Percentiles rank a stretch among this genome's conserved stretches.
Evolutionary conservation across 2,113 vertebrate species (phyloP).

Genomic region (Seriola rivoliana): DNA sequence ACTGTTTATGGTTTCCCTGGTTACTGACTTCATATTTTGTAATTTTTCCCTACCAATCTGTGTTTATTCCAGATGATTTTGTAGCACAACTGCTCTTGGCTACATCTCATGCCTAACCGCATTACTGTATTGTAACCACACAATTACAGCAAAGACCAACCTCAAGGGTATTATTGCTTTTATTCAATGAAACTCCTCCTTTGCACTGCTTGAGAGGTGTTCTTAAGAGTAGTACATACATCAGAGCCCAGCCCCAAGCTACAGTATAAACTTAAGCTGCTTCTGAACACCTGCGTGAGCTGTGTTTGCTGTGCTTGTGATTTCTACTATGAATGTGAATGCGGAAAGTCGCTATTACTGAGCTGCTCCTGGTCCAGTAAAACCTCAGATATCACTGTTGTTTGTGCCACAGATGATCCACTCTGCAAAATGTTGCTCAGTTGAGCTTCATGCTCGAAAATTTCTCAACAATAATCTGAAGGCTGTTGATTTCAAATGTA

Average conservation of each 20-base stretch:
- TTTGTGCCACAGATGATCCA: neutral
- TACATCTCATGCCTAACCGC: neutral
- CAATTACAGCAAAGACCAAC: conserved; percentile 6
- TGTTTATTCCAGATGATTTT: conserved; percentile 2
- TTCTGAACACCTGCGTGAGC: neutral
- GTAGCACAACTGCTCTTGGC: conserved; percentile 11
- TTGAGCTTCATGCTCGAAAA: neutral
- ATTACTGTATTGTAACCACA: conserved; percentile 1
- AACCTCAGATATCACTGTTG: neutral
- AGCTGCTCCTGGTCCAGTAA: neutral
- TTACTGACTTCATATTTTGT: neutral
- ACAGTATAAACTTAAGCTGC: neutral
- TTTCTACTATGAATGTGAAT: neutral
- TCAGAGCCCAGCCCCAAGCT: neutral
- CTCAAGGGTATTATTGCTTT: conserved; percentile 3
- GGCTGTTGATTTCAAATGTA: neutral
- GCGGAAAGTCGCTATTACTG: neutral
- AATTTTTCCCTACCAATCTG: neutral
- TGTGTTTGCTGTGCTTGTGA: neutral
- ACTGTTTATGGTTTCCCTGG: conserved; percentile 13
- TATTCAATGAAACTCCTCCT: conserved; percentile 10
- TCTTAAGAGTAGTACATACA: conserved; percentile 12
- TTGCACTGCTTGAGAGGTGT: conserved; percentile 6
- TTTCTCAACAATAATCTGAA: neutral
- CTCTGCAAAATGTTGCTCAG: neutral